Evolutionary conservation across 1,140 invertebrate genomes (phyloP).

Genomic region (Batillaria attramentaria): DNA sequence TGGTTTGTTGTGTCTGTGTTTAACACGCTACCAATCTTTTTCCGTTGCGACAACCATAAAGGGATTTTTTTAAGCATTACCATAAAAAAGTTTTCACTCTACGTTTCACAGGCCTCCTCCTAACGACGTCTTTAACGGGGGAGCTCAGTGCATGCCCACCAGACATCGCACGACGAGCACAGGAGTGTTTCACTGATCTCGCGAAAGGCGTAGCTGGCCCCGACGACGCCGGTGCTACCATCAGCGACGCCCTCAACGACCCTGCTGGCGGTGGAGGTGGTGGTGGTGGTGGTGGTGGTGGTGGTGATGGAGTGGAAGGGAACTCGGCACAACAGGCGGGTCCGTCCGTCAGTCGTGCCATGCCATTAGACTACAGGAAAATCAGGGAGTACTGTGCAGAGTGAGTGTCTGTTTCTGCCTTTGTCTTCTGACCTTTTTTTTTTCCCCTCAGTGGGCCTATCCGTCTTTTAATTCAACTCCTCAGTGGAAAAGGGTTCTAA

Average conservation of each 20-base stretch:
- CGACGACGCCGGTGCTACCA: not conserved
- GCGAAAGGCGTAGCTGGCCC: slow-evolving; percentile 24
- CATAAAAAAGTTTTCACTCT: too few species aligned
- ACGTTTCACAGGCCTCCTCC: slow-evolving; percentile 10
- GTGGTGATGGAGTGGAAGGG: not conserved
- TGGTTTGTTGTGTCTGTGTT: too few species aligned
- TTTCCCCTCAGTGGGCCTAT: not conserved
- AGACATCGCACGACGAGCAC: slow-evolving; percentile 24
- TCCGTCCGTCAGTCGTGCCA: not conserved
- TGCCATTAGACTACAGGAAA: slow-evolving; percentile 35
- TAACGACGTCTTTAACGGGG: not conserved
- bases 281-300: not conserved
- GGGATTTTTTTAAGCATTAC: too few species aligned
- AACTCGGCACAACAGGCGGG: not conserved
- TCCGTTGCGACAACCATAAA: too few species aligned
- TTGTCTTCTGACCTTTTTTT: not conserved
- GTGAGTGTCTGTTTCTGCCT: slow-evolving; percentile 21
- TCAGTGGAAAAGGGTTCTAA: too few species aligned
- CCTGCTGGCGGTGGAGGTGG: not conserved
- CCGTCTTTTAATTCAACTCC: too few species aligned
- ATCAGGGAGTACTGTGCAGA: slow-evolving; percentile 40
- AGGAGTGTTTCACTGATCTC: slow-evolving; percentile 32
- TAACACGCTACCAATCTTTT: too few species aligned
- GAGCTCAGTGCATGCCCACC: slow-evolving; percentile 19
- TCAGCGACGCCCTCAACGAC: not conserved